These are phyloP conservation scores for Glaucopsyche alexis DNA, from an alignment of 2,888 invertebrate species.

Conservation along the genomic window DNA sequence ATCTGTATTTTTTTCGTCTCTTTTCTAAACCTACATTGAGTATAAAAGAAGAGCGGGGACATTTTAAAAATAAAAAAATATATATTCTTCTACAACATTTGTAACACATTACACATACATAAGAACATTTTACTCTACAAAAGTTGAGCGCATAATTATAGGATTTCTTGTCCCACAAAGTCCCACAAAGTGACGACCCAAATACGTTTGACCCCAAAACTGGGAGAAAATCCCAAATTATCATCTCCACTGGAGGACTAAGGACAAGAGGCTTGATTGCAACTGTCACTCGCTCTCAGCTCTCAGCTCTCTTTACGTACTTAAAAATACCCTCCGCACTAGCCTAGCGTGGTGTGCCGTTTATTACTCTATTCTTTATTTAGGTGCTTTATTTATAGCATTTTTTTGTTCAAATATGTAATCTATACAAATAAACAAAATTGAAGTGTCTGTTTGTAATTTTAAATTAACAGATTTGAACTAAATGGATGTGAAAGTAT, in stretches of 20 bases:
- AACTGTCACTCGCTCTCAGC: conserved; percentile 46
- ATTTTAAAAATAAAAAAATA: too few relatives aligned
- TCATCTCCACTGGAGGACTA: conserved; percentile 43
- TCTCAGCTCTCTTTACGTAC: conserved; percentile 36
- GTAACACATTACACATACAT: too few relatives aligned
- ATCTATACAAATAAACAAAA: neutral
- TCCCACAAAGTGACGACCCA: conserved; percentile 33
- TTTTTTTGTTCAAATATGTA: neutral
- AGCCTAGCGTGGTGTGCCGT: neutral
- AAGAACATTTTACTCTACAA: too few relatives aligned
- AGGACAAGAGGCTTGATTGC: conserved; percentile 51
- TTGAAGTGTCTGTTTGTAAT: too few relatives aligned
- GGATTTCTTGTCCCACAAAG: neutral
- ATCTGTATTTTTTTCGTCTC: too few relatives aligned
- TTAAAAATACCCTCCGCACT: conserved; percentile 9
- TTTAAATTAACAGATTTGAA: too few relatives aligned
- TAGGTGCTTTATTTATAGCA: neutral
- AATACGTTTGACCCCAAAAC: conserved; percentile 36
- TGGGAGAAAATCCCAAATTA: conserved; percentile 37
- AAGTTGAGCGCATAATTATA: neutral
- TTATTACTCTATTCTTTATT: neutral
- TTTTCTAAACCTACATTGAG: too few relatives aligned
- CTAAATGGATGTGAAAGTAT: too few relatives aligned
- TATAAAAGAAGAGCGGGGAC: too few relatives aligned
- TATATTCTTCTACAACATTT: too few relatives aligned